Percentiles rank a stretch among this genome's conserved stretches.
phyloP scores from a whole-genome alignment of 37 sponge, comb jelly and placozoan species.

The Haliclona indistincta region DNA sequence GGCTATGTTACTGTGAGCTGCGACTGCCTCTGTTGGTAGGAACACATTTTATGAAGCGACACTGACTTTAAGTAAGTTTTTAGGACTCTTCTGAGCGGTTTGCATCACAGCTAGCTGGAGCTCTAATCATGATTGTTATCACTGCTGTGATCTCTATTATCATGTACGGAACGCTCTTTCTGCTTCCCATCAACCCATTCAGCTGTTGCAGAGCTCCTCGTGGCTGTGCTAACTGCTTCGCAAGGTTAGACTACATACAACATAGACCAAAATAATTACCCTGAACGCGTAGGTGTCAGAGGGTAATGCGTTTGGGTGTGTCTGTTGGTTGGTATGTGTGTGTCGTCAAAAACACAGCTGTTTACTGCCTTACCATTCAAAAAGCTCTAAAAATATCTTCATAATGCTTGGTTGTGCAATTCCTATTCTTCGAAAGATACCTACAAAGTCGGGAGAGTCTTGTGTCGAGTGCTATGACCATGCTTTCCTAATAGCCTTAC shows the following conservation, averaged over 20 bases:
- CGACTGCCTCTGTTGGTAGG: slow-evolving; percentile 36
- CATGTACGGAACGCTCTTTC: slow-evolving; percentile 60
- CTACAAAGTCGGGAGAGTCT: too few species aligned
- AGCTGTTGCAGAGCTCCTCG: neutral
- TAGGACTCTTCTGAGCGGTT: slow-evolving; percentile 61
- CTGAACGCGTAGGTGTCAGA: neutral
- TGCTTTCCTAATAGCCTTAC: too few species aligned
- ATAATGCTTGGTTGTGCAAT: too few species aligned
- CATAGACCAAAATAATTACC: neutral
- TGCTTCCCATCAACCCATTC: slow-evolving; percentile 52
- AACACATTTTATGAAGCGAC: too few species aligned
- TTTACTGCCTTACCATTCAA: too few species aligned
- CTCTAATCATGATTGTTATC: slow-evolving; percentile 61
- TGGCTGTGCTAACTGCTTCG: neutral
- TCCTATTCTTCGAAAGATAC: too few species aligned
- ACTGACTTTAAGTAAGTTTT: too few species aligned
- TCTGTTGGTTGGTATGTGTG: neutral
- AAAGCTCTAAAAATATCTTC: too few species aligned
- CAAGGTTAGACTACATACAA: neutral
- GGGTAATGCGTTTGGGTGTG: neutral
- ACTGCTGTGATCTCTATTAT: slow-evolving; percentile 29
- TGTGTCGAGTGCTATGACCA: too few species aligned
- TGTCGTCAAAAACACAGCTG: too few species aligned
- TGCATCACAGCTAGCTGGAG: slow-evolving; percentile 51
- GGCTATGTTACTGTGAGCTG: slow-evolving; percentile 32